Evolutionary conservation across 2,797 vertebrate genomes (phyloP).

Genomic region (Sciurus vulgaris): DNA sequence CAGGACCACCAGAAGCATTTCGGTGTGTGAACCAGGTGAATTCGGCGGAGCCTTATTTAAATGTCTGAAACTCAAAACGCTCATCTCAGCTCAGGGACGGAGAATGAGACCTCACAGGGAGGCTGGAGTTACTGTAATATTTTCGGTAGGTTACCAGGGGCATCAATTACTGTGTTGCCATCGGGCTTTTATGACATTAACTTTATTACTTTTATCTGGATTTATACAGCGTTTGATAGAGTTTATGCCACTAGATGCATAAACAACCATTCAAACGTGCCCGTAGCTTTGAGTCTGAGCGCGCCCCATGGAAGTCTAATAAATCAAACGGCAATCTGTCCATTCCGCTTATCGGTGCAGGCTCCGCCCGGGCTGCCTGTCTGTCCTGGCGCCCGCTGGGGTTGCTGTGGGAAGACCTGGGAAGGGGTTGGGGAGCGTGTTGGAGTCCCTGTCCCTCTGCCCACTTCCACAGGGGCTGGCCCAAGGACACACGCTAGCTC

Average conservation of each 20-base stretch:
- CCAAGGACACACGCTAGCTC: fast-evolving
- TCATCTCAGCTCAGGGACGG: background rate
- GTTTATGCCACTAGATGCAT: slow-evolving; percentile 49
- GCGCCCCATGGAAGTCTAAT: background rate
- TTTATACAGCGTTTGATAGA: slow-evolving; percentile 65
- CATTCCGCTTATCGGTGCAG: background rate
- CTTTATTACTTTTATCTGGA: slow-evolving; percentile 78
- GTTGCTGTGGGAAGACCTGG: background rate
- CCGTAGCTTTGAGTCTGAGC: slow-evolving; percentile 29
- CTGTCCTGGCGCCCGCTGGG: background rate
- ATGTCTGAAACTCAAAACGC: background rate
- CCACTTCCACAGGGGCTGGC: background rate
- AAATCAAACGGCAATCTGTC: slow-evolving; percentile 63
- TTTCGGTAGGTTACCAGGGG: slow-evolving; percentile 59
- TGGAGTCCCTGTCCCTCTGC: too few relatives aligned
- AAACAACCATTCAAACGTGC: slow-evolving; percentile 43
- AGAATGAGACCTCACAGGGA: background rate
- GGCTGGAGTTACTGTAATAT: slow-evolving; percentile 51
- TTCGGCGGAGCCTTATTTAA: background rate
- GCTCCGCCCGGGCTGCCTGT: background rate
- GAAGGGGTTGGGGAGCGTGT: fast-evolving
- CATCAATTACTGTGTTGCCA: slow-evolving; percentile 22
- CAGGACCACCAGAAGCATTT: background rate
- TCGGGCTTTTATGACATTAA: slow-evolving; percentile 43
- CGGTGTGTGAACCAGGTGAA: background rate